Evolutionary conservation across 30 jellyfish, hydroid and myxozoan genomes (phyloP).

Genomic region (Aurelia sp.): DNA sequence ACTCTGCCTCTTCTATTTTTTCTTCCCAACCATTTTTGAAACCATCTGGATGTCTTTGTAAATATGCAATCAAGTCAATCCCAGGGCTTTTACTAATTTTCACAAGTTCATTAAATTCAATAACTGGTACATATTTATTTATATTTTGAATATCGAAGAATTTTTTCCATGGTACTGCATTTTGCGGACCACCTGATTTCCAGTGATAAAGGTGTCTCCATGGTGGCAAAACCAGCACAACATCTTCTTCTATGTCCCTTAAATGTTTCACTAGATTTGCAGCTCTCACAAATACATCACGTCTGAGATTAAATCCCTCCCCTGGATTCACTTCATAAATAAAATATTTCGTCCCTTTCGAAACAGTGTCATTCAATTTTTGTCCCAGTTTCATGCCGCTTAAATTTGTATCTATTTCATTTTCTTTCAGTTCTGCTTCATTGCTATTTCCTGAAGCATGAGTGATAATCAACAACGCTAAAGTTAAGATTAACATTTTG

Average conservation of each 20-base stretch:
- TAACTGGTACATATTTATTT: conserved; percentile 85
- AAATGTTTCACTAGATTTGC: conserved; percentile 88
- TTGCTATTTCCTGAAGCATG: not conserved
- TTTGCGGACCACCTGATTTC: conserved; percentile 67
- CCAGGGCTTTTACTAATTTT: conserved; percentile 64
- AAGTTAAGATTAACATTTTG: too few relatives aligned
- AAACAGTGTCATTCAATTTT: conserved; percentile 18
- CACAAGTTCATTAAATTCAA: conserved; percentile 81
- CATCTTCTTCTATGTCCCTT: conserved; percentile 72
- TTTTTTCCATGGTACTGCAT: conserved; percentile 88
- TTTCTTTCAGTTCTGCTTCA: not conserved
- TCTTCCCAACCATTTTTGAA: conserved; percentile 93
- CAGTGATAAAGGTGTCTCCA: conserved; percentile 97
- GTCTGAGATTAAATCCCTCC: conserved; percentile 93
- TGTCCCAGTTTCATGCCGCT: conserved; percentile 16
- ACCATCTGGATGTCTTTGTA: conserved; percentile 95
- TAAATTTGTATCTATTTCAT: not conserved
- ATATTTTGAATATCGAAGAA: conserved; percentile 81
- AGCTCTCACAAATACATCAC: conserved; percentile 92
- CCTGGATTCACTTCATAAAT: conserved; percentile 96
- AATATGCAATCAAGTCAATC: conserved; percentile 82
- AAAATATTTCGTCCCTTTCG: conserved; percentile 54
- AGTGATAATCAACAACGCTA: not conserved
- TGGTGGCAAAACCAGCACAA: conserved; percentile 95
- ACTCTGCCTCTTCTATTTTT: conserved; percentile 73